Evolutionary conservation across 2,113 vertebrate genomes (phyloP).

Genomic region (Platanista minor): DNA sequence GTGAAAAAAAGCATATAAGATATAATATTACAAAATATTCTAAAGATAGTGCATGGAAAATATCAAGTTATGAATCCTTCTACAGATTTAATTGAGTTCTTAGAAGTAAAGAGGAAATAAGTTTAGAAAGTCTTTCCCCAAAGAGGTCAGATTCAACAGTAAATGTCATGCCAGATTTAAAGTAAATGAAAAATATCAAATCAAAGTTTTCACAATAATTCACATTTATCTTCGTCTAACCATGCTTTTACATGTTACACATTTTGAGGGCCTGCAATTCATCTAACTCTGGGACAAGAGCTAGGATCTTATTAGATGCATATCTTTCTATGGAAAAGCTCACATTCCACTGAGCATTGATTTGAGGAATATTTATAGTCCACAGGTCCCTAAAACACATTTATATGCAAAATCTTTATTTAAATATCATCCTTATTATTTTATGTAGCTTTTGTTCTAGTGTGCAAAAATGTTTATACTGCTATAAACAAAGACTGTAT

Average conservation of each 20-base stretch:
- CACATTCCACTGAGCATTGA: neutral
- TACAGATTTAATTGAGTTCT: conserved; percentile 16
- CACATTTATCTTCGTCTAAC: neutral
- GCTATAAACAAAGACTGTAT: neutral
- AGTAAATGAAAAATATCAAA: conserved; percentile 15
- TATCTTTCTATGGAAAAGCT: neutral
- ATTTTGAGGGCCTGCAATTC: neutral
- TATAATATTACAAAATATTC: neutral
- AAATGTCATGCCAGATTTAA: conserved; percentile 13
- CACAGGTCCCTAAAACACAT: neutral
- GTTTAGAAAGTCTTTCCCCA: conserved; percentile 11
- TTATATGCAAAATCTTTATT: neutral
- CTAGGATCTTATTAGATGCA: neutral
- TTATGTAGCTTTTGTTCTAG: conserved; percentile 29
- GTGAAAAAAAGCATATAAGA: neutral
- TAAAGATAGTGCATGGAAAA: neutral
- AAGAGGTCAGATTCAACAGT: conserved; percentile 24
- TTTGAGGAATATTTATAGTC: neutral
- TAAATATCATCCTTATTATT: conserved; percentile 23
- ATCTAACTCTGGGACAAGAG: neutral
- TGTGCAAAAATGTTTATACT: conserved; percentile 1
- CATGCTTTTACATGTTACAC: neutral
- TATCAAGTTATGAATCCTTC: neutral
- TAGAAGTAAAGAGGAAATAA: neutral
- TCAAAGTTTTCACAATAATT: neutral